Conservation (phyloP, 2,888 invertebrate species). For the Salpingus planirostris region DNA sequence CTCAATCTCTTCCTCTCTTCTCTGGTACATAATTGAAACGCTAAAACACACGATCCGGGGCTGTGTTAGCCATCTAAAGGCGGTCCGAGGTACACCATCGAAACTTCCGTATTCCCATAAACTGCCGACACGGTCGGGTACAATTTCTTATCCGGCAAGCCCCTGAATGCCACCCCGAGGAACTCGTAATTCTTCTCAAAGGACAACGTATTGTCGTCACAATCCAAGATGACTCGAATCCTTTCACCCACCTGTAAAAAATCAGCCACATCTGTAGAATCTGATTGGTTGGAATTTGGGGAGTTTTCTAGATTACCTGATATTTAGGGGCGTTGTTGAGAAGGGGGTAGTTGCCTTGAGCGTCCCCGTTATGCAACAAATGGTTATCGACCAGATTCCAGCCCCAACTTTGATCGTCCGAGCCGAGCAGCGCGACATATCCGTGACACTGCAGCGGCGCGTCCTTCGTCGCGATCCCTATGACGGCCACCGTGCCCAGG, state of each 20-base stretch:
- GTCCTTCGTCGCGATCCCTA: conserved; percentile 91
- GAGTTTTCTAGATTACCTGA: too few species aligned
- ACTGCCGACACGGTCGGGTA: conserved; percentile 97
- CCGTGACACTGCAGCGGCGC: conserved; percentile 90
- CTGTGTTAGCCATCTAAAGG: conserved; percentile 86
- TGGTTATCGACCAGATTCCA: conserved; percentile 99
- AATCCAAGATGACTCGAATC: conserved; percentile 94
- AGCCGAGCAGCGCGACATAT: conserved; percentile 89
- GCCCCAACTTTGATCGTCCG: conserved; percentile 97
- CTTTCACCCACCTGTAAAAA: conserved; percentile 82
- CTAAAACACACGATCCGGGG: conserved; percentile 8
- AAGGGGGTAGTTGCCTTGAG: conserved; percentile 87
- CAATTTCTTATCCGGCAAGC: conserved; percentile 84
- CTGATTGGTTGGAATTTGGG: not conserved
- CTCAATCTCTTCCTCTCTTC: conserved; percentile 12
- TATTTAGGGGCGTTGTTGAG: conserved; percentile 96
- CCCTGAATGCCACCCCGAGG: conserved; percentile 94
- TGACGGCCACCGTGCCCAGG: conserved; percentile 93
- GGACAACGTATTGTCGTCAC: conserved; percentile 92
- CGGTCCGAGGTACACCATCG: conserved; percentile 95
- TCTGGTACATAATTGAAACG: conserved; percentile 6
- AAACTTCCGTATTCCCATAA: conserved; percentile 98
- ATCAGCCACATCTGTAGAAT: conserved; percentile 2
- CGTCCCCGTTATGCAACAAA: conserved; percentile 91
- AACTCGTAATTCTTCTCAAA: conserved; percentile 98